Evolutionary conservation across 2,797 vertebrate species (phyloP).

Genomic region (Sarcophilus harrisii): DNA sequence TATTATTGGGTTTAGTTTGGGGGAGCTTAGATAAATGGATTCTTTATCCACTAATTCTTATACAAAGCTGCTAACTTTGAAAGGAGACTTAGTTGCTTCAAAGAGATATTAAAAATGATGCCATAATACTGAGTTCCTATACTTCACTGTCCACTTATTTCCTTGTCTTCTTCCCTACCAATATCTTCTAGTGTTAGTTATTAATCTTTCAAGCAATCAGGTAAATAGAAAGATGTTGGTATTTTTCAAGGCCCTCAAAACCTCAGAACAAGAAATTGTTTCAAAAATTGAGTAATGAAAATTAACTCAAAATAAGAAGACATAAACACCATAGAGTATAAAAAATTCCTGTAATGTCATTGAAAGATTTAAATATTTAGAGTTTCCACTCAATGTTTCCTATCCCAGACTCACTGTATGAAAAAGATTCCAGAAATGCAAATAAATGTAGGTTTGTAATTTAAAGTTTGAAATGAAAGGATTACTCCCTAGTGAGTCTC

Average conservation of each 20-base stretch:
- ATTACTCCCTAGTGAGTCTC: neutral
- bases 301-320: neutral
- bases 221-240: neutral
- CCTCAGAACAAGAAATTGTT: neutral
- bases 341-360: neutral
- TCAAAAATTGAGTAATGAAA: neutral
- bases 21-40: slow-evolving; percentile 76
- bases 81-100: neutral
- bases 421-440: neutral
- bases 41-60: slow-evolving; percentile 16
- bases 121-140: neutral
- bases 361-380: neutral
- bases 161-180: neutral
- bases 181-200: neutral
- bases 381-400: neutral
- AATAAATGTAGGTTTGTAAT: neutral
- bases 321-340: neutral
- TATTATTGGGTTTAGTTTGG: slow-evolving; percentile 84
- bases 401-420: neutral
- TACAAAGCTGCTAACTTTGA: neutral
- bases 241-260: neutral
- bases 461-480: neutral
- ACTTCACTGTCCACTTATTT: neutral
- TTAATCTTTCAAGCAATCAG: neutral
- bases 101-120: neutral